A percentile compares a stretch with the other conserved stretches of the same genome.
These are phyloP conservation scores for Tor tambroides DNA, from an alignment of 2,113 vertebrate genomes.

Conservation along the genomic window DNA sequence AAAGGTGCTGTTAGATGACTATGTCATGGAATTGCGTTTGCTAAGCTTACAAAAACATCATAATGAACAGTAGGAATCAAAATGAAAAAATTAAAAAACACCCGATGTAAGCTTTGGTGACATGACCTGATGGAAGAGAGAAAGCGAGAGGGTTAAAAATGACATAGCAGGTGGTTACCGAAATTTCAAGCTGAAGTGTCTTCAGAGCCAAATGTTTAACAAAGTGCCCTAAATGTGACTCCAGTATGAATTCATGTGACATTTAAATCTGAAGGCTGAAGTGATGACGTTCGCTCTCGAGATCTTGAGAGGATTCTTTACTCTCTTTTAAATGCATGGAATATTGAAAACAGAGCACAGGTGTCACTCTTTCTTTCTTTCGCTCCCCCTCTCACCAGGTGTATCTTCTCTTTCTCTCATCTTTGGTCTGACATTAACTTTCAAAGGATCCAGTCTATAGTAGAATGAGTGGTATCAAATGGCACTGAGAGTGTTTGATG, in stretches of 20 bases:
- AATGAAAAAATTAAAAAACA: background rate
- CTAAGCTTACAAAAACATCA: background rate
- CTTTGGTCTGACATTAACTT: conserved; percentile 29
- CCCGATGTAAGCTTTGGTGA: background rate
- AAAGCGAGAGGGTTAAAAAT: background rate
- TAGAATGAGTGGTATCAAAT: conserved; percentile 5
- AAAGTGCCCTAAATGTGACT: background rate
- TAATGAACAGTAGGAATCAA: background rate
- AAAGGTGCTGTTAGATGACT: background rate
- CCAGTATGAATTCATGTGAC: background rate
- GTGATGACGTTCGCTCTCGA: background rate
- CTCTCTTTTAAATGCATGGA: conserved; percentile 10
- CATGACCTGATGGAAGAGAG: background rate
- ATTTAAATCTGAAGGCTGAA: background rate
- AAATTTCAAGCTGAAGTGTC: background rate
- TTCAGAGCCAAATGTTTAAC: background rate
- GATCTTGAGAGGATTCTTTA: background rate
- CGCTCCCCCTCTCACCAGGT: background rate
- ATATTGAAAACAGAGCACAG: conserved; percentile 27
- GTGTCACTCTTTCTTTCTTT: conserved; percentile 12
- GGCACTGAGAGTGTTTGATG: conserved; percentile 33
- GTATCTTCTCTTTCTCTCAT: background rate
- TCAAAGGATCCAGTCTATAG: conserved; percentile 17
- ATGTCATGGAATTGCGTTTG: background rate
- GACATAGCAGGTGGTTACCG: conserved; percentile 4